Conservation (phyloP, 2,888 invertebrate genomes). For the Automeris io region DNA sequence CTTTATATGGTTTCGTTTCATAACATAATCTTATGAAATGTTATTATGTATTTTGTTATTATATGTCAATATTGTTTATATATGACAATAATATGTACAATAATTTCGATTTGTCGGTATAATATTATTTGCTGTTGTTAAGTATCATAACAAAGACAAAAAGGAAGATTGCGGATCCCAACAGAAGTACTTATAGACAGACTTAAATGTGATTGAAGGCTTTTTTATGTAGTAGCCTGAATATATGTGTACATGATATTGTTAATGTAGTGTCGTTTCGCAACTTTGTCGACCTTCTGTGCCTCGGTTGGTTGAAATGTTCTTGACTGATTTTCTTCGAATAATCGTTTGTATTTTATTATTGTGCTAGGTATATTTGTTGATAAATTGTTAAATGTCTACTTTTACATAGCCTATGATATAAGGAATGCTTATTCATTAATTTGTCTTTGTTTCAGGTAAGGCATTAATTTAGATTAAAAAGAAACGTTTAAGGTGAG, state of each 20-base stretch:
- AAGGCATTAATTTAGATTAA: slow-evolving; percentile 28
- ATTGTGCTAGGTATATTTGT: slow-evolving; percentile 23
- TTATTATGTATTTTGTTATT: no score
- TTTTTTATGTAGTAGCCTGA: slow-evolving; percentile 56
- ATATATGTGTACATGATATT: slow-evolving; percentile 51
- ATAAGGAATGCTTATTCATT: background rate
- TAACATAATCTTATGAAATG: no score
- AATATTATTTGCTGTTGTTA: no score
- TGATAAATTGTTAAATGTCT: background rate
- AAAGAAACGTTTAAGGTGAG: slow-evolving; percentile 52
- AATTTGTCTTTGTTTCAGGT: slow-evolving; percentile 58
- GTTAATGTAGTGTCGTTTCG: slow-evolving; percentile 52
- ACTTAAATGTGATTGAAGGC: no score
- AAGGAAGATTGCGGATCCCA: no score
- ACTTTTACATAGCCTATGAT: background rate
- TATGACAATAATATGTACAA: no score
- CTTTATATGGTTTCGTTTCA: no score
- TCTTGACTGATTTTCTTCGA: slow-evolving; percentile 33
- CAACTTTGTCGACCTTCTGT: slow-evolving; percentile 54
- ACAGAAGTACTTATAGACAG: no score
- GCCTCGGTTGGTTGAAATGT: slow-evolving; percentile 16
- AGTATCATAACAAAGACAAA: no score
- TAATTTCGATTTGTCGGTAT: no score
- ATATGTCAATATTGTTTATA: no score
- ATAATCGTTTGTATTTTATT: slow-evolving; percentile 21